Percentiles rank a stretch among this genome's conserved stretches.
Evolutionary conservation across 2,888 invertebrate genomes (phyloP).

Genomic region (Meteorus cinctellus): DNA sequence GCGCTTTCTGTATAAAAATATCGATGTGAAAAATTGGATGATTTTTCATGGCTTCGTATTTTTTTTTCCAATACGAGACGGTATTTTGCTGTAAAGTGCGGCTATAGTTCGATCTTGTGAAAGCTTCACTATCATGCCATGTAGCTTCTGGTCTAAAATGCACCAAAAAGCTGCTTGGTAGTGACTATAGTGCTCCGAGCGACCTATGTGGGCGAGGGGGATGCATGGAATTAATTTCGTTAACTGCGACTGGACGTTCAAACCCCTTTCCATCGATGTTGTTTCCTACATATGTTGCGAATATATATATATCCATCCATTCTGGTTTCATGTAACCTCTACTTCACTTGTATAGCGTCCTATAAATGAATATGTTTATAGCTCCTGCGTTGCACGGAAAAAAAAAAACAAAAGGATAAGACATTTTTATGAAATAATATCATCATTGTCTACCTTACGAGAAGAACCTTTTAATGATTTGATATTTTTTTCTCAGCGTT

Average conservation of each 20-base stretch:
- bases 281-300: neutral
- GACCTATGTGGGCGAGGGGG: neutral
- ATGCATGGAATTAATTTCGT: conserved; percentile 24
- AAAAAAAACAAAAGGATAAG: too few relatives aligned
- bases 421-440: too few relatives aligned
- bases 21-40: neutral
- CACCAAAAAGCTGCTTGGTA: neutral
- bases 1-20: neutral
- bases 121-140: neutral
- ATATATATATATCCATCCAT: neutral
- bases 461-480: too few relatives aligned
- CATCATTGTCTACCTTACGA: too few relatives aligned
- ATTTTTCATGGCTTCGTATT: neutral
- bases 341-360: neutral
- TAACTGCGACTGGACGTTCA: conserved; percentile 11
- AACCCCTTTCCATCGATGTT: conserved; percentile 7
- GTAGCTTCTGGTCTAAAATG: neutral
- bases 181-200: neutral
- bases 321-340: neutral
- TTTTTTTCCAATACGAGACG: neutral
- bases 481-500: too few relatives aligned
- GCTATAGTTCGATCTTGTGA: too few relatives aligned
- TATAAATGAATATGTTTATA: neutral
- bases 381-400: too few relatives aligned
- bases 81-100: neutral